Conservation (phyloP, 1,140 invertebrate species). For the Cydia pomonella region DNA sequence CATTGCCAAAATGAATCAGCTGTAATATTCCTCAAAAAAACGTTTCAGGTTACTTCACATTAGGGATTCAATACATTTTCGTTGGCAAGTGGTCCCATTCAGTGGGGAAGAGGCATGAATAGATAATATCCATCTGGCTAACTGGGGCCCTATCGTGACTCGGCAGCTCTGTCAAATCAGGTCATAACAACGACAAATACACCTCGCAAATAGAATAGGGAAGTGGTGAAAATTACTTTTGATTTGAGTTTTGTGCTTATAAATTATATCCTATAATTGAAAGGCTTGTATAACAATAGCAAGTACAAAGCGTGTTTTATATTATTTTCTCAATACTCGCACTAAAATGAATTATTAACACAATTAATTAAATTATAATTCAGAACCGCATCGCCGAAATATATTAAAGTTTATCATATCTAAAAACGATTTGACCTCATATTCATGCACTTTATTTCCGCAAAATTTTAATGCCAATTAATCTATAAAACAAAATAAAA, state of each 20-base stretch:
- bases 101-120: slow-evolving; percentile 26
- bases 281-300: no score
- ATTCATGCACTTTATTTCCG: slow-evolving; percentile 18
- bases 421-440: background rate
- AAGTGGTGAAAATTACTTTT: slow-evolving; percentile 40
- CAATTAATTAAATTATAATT: slow-evolving; percentile 1
- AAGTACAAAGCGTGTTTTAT: no score
- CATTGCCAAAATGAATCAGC: background rate
- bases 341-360: slow-evolving; percentile 48
- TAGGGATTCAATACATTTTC: slow-evolving; percentile 35
- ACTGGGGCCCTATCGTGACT: background rate
- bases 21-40: slow-evolving; percentile 13
- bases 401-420: background rate
- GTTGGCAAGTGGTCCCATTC: slow-evolving; percentile 21
- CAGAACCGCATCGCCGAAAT: background rate
- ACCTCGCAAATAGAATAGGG: slow-evolving; percentile 39
- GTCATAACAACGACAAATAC: slow-evolving; percentile 1
- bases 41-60: slow-evolving; percentile 35
- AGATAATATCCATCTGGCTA: slow-evolving; percentile 36
- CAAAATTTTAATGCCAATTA: slow-evolving; percentile 57
- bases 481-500: slow-evolving; percentile 73
- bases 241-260: no score
- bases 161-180: background rate
- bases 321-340: slow-evolving; percentile 8
- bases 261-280: no score